phyloP scores from a whole-genome alignment of 2,888 invertebrate species.

The Thysanoteuthis rhombus region DNA sequence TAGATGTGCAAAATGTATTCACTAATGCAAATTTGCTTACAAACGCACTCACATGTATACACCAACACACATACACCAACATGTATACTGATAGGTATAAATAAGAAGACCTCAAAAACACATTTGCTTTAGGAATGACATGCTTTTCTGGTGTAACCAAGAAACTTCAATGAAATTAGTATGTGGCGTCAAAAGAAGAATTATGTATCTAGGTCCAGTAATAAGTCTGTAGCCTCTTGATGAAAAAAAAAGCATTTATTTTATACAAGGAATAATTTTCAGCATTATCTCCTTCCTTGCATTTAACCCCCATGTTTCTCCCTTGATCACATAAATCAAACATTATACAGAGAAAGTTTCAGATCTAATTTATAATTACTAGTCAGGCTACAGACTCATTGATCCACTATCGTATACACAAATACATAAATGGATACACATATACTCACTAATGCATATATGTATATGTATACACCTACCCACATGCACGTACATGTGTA shows the following conservation, averaged over 20 bases:
- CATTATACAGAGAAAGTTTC: no score
- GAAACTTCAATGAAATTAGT: neutral
- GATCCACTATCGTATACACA: no score
- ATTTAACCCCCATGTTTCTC: no score
- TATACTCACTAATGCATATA: neutral
- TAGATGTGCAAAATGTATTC: neutral
- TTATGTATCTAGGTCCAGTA: no score
- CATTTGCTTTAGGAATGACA: neutral
- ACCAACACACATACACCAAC: slow-evolving; percentile 32
- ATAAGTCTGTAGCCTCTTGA: no score
- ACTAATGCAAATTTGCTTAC: slow-evolving; percentile 15
- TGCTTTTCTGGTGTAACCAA: neutral
- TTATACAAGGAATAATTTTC: no score
- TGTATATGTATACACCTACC: slow-evolving; percentile 25
- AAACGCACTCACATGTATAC: slow-evolving; percentile 24
- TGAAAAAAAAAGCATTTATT: no score
- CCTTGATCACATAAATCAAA: no score
- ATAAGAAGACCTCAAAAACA: neutral
- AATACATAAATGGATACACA: no score
- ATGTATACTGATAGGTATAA: neutral
- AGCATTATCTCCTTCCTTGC: no score
- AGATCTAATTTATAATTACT: no score
- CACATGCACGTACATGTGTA: slow-evolving; percentile 23
- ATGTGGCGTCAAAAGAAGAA: neutral
- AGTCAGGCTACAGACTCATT: no score